Base-by-base conservation (phyloP, 2,797 vertebrate genomes). In the Arremon brunneinucha region DNA sequence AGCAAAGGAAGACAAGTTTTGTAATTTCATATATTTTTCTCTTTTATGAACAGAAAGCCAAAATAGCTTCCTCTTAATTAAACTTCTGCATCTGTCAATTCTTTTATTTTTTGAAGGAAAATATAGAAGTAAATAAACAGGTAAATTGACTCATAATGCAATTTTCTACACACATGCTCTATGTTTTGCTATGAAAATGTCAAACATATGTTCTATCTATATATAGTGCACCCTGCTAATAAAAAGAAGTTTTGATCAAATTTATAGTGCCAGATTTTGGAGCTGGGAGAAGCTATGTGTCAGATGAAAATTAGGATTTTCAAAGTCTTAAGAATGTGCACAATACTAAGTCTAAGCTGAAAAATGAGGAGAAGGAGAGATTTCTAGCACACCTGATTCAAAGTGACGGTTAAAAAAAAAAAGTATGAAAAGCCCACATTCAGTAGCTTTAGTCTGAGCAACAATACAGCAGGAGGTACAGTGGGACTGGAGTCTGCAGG, bases 181-280 rank as follows among this genome's bases (percentile, higher is more conserved):
- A 69, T 89, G 77, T 89, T 95, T 96, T 91, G 59, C 68, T 89
- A 30, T 32, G 47, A 69, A 95, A 88, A 91, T 95, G 46, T 75
- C n/a, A 10, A 65, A 78, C 80, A 90, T 83, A 47, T 70, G 82
- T 72, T 92, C 52, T 67, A 32, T 28, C 83, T 82, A 68, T 64
- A 57, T 90, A 85, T 77, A 77, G 46, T 50, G 35, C 27, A 50
- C 27, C 15, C 27, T 4, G 4, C 17, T 89, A 92, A 87, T 93
- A 90, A 91, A 67, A 56, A 56, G 21, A 80, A 27, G 13, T 17
- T 85, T 91, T 91, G 44, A 72, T 81, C 77, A 63, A 43, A 91
- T 77, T 80, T 77, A 32, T 20, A 56, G 28, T 75, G 60, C 60
- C 55, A 83, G 44, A 81, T 72, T 81, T 78, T 74, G 50, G 55